These are phyloP conservation scores for Sapayoa aenigma DNA, from an alignment of 2,113 vertebrate species.

Conservation along the genomic window DNA sequence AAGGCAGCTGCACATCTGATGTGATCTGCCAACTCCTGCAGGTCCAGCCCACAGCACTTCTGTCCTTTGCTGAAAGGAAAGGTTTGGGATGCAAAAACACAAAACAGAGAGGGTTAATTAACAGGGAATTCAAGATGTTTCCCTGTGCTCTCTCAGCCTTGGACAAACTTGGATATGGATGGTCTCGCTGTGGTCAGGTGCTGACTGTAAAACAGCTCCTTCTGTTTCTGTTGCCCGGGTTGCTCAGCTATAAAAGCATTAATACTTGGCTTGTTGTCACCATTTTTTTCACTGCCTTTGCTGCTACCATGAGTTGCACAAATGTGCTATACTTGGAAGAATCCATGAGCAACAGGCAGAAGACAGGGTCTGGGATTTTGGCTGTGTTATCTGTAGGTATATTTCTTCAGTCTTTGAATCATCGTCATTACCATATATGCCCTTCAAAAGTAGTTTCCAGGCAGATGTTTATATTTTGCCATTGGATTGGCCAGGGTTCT, in stretches of 20 bases:
- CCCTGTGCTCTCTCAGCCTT: neutral
- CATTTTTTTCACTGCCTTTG: neutral
- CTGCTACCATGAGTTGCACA: neutral
- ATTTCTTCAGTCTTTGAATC: neutral
- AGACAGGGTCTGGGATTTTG: neutral
- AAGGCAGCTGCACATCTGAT: slow-evolving; percentile 10
- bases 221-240: neutral
- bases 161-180: neutral
- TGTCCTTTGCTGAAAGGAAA: neutral
- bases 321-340: neutral
- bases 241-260: neutral
- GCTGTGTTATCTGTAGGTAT: neutral
- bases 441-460: slow-evolving; percentile 6
- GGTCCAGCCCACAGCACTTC: neutral
- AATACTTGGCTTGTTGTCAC: neutral
- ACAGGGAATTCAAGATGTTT: neutral
- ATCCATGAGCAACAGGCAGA: neutral
- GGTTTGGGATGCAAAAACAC: neutral
- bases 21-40: neutral
- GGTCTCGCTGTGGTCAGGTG: neutral
- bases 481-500: neutral
- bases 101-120: neutral
- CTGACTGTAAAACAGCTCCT: neutral
- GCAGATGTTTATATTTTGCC: slow-evolving; percentile 36
- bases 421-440: slow-evolving; percentile 30